These are phyloP conservation scores for Rhinoptilus africanus DNA, from an alignment of 2,113 vertebrate genomes.

Conservation along the genomic window DNA sequence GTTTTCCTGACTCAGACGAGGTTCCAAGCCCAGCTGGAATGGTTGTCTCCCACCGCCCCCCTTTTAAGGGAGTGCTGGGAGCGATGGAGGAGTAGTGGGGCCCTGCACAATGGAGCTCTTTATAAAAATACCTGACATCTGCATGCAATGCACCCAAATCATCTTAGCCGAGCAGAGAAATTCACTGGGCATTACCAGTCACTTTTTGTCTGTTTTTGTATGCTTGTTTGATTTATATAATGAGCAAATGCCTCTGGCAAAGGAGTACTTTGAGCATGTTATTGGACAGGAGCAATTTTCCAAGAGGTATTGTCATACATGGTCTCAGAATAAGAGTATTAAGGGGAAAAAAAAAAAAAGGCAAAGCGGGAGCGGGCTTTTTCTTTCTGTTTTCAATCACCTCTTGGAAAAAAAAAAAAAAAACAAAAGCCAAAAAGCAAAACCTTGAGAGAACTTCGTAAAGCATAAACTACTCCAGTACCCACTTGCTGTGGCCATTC, in stretches of 20 bases:
- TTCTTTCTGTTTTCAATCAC: slow-evolving; percentile 31
- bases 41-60: slow-evolving; percentile 77
- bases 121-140: slow-evolving; percentile 91
- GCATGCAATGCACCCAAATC: slow-evolving; percentile 80
- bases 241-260: slow-evolving; percentile 78
- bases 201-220: slow-evolving; percentile 70
- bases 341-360: background rate
- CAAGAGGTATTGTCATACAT: slow-evolving; percentile 70
- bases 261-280: slow-evolving; percentile 66
- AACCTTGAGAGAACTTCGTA: background rate
- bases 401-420: background rate
- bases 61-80: slow-evolving; percentile 74
- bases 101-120: slow-evolving; percentile 86
- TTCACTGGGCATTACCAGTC: slow-evolving; percentile 79
- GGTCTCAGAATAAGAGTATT: slow-evolving; percentile 37
- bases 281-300: slow-evolving; percentile 69
- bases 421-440: background rate
- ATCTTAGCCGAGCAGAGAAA: slow-evolving; percentile 76
- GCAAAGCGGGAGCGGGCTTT: background rate
- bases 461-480: background rate
- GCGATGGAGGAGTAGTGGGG: slow-evolving; percentile 69
- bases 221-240: slow-evolving; percentile 83
- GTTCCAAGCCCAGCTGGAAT: slow-evolving; percentile 98
- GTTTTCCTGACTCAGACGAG: slow-evolving; percentile 97
- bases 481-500: background rate